Base-by-base conservation (phyloP, 2,888 invertebrate species). In the Magallana nippona region DNA sequence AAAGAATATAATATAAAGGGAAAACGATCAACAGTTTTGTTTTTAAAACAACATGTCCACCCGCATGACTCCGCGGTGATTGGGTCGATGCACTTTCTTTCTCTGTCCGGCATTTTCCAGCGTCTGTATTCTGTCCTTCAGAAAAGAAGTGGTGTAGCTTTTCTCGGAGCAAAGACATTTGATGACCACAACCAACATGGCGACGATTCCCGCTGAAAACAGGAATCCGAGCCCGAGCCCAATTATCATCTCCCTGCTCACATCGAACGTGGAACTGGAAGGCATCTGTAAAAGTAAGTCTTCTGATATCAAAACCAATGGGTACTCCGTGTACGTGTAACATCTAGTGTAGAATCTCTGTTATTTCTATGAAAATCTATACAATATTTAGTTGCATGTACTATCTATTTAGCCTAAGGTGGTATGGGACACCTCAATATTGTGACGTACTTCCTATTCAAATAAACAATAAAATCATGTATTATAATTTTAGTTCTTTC, bases 31-130 rank as follows among this genome's bases (percentile, higher is more conserved):
- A 44, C 44, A 44, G 8, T 44, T 44, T 44, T 44, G 44, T 22
- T 10, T 60, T 60, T 27, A 63, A 27, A 71, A 71, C 71, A 71
- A 11, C 71, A 71, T 71, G 27, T 71, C 71, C 71, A 71, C 32
- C 2, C 71, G 71, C 27, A 71, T 22, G 1, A 32, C 22, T 5
- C 44, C 44, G 27, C 32, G 32, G 13, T 11, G 22, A 10, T 27
- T 71, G 11, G 22, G 71, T 71, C 32, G 22, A 17, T 27, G 32
- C 1, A 5, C 32, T 13, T 8, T 71, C 32, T 71, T 71, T 15
- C 27, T 22, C 10, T 10, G 22, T 13, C 32, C 27, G 13, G 2
- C 22, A 32, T 71, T 32, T 11, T 27, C 27, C 71, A 71, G 27
- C 15, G 27, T 60, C 10, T n/a, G 10, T 17, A 19, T 19, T 27